Evolutionary conservation across 2,797 vertebrate species (phyloP).

Genomic region (Chelonia mydas): DNA sequence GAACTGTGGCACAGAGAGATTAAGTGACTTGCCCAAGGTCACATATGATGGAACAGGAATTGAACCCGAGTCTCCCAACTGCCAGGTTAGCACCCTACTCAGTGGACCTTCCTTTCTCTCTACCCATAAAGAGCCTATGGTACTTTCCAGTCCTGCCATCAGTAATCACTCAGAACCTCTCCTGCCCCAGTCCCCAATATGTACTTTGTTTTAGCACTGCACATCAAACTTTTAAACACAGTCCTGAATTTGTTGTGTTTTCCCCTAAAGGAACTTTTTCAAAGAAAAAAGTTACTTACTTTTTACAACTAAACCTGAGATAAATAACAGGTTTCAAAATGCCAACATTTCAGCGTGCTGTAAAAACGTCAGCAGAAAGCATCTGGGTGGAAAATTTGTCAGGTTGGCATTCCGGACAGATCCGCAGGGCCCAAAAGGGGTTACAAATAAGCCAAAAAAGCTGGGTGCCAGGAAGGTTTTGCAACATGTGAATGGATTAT

Average conservation of each 20-base stretch:
- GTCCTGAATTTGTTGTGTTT: neutral
- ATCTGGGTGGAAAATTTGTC: neutral
- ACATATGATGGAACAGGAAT: slow-evolving; percentile 58
- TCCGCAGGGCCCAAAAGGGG: neutral
- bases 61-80: slow-evolving; percentile 9
- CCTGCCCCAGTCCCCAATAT: neutral
- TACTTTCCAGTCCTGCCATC: neutral
- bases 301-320: rapidly evolving
- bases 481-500: neutral
- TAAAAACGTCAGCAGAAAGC: slow-evolving; percentile 11
- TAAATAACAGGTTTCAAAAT: neutral
- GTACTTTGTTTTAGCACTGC: neutral
- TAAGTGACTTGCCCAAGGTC: slow-evolving; percentile 34
- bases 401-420: neutral
- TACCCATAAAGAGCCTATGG: neutral
- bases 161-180: neutral
- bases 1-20: slow-evolving; percentile 35
- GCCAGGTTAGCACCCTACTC: slow-evolving; percentile 13
- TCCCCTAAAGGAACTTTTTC: neutral
- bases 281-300: neutral
- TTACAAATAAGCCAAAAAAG: slow-evolving; percentile 5
- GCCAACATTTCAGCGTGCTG: neutral
- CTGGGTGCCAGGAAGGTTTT: neutral
- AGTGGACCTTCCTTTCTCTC: neutral
- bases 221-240: neutral